Evolutionary conservation across 2,113 vertebrate genomes (phyloP), one percentile per base, ranked within the genome.

Genomic region (Bagarius yarrelli): DNA sequence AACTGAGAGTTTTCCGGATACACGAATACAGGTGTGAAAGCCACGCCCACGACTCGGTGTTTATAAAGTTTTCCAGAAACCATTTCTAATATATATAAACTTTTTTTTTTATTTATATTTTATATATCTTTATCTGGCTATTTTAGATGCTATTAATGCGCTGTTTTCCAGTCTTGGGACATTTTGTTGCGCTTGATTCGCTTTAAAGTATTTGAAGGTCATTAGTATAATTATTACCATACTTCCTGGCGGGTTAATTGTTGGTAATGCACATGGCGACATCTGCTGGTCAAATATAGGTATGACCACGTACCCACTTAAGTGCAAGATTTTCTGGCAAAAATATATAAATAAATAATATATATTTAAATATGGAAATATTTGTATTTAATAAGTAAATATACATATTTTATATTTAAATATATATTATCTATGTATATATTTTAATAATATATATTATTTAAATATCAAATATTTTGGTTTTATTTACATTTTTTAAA

Each of bases 261-360:
- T 71, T 27, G 15, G 40, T 30, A 60, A 14, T n/a, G 30, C 18
- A 25, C 2, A 47, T 14, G 40, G 53, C 80, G 61, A 14, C 61
- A 74, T 75, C 83, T 82, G 76, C 55, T 79, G 83, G 59, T 75
- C 19, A 36, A 16, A 63, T 52, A n/a, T 2, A 34, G 44, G 53
- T n/a, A 78, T 30, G 9, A 27, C 32, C 16, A 27, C 27, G 14
- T 1, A 2, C 0, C 16, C 30, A 9, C 5, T 19, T 63, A 32
- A 32, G 30, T 32, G 30, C 61, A 63, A 34, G 15, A 11, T 21
- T 64, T 64, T 19, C 6, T 34, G 18, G 30, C 30, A 30, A 63
- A 32, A 64, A 30, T 15, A 2, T n/a, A n/a, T n/a, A n/a, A n/a
- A n/a, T n/a, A n/a, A n/a, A n/a, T n/a, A n/a, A n/a, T n/a, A n/a